A percentile compares a stretch with the other conserved stretches of the same genome.
phyloP scores from a whole-genome alignment of 2,797 vertebrate genomes.

The Xiphophorus birchmanni region DNA sequence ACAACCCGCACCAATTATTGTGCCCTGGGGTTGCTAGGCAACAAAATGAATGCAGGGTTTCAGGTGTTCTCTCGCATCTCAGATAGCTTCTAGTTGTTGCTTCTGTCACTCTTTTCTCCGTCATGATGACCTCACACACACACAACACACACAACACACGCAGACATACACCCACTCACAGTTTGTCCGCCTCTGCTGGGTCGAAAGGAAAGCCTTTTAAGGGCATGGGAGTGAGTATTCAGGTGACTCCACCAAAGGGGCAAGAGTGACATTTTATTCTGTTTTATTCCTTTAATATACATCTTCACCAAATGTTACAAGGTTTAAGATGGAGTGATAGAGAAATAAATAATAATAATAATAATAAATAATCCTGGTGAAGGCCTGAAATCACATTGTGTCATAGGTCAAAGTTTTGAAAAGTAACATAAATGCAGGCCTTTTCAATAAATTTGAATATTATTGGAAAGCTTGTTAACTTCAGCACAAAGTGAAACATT shows the following conservation, averaged over 20 bases:
- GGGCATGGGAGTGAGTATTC: slow-evolving; percentile 41
- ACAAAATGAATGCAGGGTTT: slow-evolving; percentile 35
- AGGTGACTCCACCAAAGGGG: slow-evolving; percentile 26
- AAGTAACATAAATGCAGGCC: background rate
- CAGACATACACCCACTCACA: background rate
- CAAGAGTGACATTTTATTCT: slow-evolving; percentile 1
- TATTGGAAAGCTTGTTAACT: background rate
- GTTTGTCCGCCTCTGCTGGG: slow-evolving; percentile 37
- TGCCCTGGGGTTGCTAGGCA: slow-evolving; percentile 43
- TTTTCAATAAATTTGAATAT: background rate
- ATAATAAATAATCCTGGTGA: background rate
- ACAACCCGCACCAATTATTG: slow-evolving; percentile 43
- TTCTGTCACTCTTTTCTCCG: slow-evolving; percentile 44
- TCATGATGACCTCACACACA: slow-evolving; percentile 21
- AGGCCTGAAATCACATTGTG: background rate
- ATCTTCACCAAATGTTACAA: background rate
- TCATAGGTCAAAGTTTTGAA: background rate
- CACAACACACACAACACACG: background rate
- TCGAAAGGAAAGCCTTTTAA: slow-evolving; percentile 62
- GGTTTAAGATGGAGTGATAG: background rate
- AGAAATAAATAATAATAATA: background rate
- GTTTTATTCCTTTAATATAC: background rate
- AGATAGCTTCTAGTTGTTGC: slow-evolving; percentile 19
- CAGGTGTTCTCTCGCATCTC: slow-evolving; percentile 46
- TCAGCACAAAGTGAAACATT: background rate